Conservation (phyloP, 2,113 vertebrate species). For the Halcyon senegalensis region DNA sequence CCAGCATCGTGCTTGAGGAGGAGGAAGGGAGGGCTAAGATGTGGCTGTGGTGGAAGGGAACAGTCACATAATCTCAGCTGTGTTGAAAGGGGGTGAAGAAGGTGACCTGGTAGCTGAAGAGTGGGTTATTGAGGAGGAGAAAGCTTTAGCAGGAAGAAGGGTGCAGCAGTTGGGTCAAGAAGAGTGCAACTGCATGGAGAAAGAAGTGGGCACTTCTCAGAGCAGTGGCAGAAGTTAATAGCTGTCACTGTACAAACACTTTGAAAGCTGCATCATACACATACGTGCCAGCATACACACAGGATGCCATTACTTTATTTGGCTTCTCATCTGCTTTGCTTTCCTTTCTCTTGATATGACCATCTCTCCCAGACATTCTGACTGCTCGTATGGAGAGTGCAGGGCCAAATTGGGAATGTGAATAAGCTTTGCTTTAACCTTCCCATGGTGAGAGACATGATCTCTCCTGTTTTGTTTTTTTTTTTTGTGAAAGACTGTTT, state of each 20-base stretch:
- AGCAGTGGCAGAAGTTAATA: not conserved
- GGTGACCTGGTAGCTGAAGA: not conserved
- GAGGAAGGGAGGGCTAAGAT: conserved; percentile 17
- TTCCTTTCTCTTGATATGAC: not conserved
- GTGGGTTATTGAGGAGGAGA: conserved; percentile 2
- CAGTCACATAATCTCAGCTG: not conserved
- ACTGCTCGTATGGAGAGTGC: not conserved
- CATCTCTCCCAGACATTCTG: not conserved
- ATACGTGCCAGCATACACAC: not conserved
- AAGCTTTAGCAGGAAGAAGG: not conserved
- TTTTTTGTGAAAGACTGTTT: not conserved
- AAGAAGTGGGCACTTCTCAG: not conserved
- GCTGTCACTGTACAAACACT: not conserved
- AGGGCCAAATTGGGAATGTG: not conserved
- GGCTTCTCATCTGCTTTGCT: not conserved
- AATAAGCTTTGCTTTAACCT: not conserved
- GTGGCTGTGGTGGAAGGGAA: not conserved
- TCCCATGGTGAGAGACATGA: not conserved
- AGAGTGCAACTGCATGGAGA: not conserved
- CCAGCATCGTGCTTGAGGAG: conserved; percentile 55
- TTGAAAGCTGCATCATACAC: not conserved
- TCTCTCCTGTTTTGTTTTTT: not conserved
- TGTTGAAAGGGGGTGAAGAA: not conserved
- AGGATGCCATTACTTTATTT: not conserved
- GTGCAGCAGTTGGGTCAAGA: not conserved